Evolutionary conservation across 2,888 invertebrate genomes (phyloP), one percentile per base, ranked within the genome.

Genomic region (Clostera curtula): DNA sequence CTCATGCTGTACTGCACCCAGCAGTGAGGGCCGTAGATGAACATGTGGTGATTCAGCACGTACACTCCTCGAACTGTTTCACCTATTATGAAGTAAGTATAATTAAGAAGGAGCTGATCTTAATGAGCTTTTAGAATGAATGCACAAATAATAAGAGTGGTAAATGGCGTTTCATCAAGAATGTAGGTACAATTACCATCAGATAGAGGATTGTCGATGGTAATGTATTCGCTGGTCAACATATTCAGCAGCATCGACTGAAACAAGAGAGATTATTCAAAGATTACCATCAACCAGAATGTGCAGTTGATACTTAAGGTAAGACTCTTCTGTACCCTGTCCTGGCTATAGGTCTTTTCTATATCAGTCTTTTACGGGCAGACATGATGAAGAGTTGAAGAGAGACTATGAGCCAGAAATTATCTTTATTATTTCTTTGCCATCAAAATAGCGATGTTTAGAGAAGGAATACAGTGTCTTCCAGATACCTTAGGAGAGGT

Each of bases 151-250:
- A n/a, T n/a, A n/a, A n/a, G n/a, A n/a, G n/a, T n/a, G n/a, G n/a
- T n/a, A n/a, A n/a, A n/a, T n/a, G n/a, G n/a, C n/a, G n/a, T n/a
- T n/a, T n/a, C n/a, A n/a, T n/a, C n/a, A n/a, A 24, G 10, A 12
- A 28, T 3, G 12, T 5, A 18, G 15, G 16, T 6, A 10, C 8
- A 2, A 6, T 36, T 51, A 59, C 85, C 84, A 52, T 91, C 91
- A 6, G 89, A 86, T 9, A 96, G 82, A 1, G 95, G 95, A 61
- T 96, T 95, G 20, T 94, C 91, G 27, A 97, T 90, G 1, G 93
- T 88, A 6, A 93, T 87, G 55, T 93, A 95, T 72, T 98, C 98
- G 57, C 97, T 97, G 2, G 97, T 97, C 31, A 97, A 85, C 85
- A 96, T 94, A 58, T 97, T 96, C 10, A 97, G 85, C 2, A 98